These are phyloP conservation scores for Mola mola DNA, from an alignment of 2,113 vertebrate genomes.

Conservation along the genomic window DNA sequence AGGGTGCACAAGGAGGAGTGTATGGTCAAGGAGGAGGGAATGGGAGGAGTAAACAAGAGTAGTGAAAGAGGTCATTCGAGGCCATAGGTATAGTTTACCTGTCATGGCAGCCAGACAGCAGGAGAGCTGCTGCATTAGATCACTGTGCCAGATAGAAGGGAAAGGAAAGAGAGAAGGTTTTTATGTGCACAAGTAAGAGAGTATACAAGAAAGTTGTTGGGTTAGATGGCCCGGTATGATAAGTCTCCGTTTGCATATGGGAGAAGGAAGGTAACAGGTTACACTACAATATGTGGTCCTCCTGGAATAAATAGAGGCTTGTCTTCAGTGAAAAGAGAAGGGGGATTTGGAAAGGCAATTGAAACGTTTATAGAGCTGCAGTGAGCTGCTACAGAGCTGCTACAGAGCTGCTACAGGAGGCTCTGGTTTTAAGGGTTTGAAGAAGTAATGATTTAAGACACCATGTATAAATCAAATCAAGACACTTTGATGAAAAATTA, in stretches of 20 bases:
- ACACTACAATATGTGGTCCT: conserved; percentile 78
- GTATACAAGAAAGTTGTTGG: conserved; percentile 57
- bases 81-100: conserved; percentile 69
- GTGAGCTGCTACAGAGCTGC: conserved; percentile 9
- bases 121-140: conserved; percentile 65
- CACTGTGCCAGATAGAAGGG: conserved; percentile 63
- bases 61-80: too few relatives aligned
- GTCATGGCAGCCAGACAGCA: conserved; percentile 65
- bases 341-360: conserved; percentile 40
- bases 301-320: conserved; percentile 72
- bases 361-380: conserved; percentile 38
- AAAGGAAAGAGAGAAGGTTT: conserved; percentile 14
- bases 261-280: conserved; percentile 71
- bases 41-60: conserved; percentile 32
- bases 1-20: conserved; percentile 3
- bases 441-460: not conserved
- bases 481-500: too few relatives aligned
- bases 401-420: conserved; percentile 11
- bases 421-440: conserved; percentile 10
- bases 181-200: conserved; percentile 20
- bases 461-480: not conserved
- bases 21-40: conserved; percentile 17
- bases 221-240: conserved; percentile 74
- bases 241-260: conserved; percentile 66
- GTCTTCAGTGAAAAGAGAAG: conserved; percentile 41